A percentile compares a stretch with the other conserved stretches of the same genome.
These are phyloP conservation scores for Etheostoma cragini DNA, from an alignment of 2,113 vertebrate genomes.

Conservation along the genomic window DNA sequence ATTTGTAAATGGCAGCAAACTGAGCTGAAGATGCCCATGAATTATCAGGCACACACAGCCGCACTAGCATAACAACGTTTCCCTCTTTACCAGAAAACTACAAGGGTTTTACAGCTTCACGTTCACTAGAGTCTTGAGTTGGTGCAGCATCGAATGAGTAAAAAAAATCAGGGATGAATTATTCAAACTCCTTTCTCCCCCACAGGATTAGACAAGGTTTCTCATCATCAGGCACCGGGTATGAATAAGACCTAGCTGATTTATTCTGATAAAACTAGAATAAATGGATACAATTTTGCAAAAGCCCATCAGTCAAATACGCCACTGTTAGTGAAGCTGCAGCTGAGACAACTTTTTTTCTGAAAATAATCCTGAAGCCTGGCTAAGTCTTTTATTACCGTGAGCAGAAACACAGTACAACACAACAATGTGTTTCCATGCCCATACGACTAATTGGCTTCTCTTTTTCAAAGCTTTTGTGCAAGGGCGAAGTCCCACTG, in stretches of 20 bases:
- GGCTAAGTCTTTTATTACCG: slow-evolving; percentile 32
- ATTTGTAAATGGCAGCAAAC: slow-evolving; percentile 30
- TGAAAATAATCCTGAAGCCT: slow-evolving; percentile 32
- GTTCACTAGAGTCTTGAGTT: slow-evolving; percentile 15
- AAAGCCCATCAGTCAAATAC: slow-evolving; percentile 44
- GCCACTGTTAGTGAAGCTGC: slow-evolving; percentile 9
- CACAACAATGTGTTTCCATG: slow-evolving; percentile 28
- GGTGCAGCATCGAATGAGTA: slow-evolving; percentile 45
- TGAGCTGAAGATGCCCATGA: slow-evolving; percentile 15
- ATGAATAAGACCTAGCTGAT: slow-evolving; percentile 41
- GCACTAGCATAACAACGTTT: slow-evolving; percentile 17
- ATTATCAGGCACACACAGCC: slow-evolving; percentile 4
- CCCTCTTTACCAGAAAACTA: slow-evolving; percentile 19
- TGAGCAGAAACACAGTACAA: slow-evolving; percentile 32
- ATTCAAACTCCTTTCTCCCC: slow-evolving; percentile 61
- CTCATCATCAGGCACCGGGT: slow-evolving; percentile 31
- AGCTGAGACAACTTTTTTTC: slow-evolving; percentile 30
- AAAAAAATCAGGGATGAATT: slow-evolving; percentile 51
- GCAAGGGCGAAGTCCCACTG: slow-evolving; percentile 37
- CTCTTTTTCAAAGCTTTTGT: slow-evolving; percentile 50
- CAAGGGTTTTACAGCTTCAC: slow-evolving; percentile 18
- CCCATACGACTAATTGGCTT: slow-evolving; percentile 53
- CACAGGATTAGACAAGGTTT: slow-evolving; percentile 60
- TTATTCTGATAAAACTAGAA: too few species aligned
- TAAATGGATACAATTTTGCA: slow-evolving; percentile 15